Percentiles rank a stretch among this genome's conserved stretches.
Conservation (phyloP, 2,888 invertebrate species). For the Bruchidius siliquastri region DNA sequence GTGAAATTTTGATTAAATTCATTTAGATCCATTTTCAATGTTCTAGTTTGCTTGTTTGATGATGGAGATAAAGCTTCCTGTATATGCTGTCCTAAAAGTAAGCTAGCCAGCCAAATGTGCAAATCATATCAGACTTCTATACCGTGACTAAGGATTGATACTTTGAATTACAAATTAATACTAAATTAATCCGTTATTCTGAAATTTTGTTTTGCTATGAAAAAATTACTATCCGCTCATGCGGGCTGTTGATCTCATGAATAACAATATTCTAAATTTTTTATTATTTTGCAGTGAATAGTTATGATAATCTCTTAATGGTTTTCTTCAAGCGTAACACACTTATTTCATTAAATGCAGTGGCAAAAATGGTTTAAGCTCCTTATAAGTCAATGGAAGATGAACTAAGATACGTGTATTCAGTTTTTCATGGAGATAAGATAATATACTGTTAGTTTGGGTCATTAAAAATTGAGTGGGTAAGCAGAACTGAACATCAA, state of each 20-base stretch:
- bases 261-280: neutral
- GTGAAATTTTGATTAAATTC: no score
- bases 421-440: neutral
- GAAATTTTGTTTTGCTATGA: neutral
- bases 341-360: neutral
- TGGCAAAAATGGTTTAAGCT: neutral
- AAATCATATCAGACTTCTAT: neutral
- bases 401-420: neutral
- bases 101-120: no score
- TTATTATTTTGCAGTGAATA: neutral
- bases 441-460: no score
- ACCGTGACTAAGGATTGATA: neutral
- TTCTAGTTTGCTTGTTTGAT: no score
- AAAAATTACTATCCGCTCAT: neutral
- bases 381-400: neutral
- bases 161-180: neutral
- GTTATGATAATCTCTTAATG: neutral
- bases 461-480: no score
- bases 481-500: no score
- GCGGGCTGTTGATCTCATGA: neutral
- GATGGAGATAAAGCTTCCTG: no score
- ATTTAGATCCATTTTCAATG: no score
- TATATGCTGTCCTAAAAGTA: no score
- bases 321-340: neutral
- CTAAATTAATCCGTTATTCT: neutral